A percentile compares a stretch with the other conserved stretches of the same genome.
These are phyloP conservation scores for Capreolus pygargus DNA, from an alignment of 2,113 vertebrate species.

Conservation along the genomic window DNA sequence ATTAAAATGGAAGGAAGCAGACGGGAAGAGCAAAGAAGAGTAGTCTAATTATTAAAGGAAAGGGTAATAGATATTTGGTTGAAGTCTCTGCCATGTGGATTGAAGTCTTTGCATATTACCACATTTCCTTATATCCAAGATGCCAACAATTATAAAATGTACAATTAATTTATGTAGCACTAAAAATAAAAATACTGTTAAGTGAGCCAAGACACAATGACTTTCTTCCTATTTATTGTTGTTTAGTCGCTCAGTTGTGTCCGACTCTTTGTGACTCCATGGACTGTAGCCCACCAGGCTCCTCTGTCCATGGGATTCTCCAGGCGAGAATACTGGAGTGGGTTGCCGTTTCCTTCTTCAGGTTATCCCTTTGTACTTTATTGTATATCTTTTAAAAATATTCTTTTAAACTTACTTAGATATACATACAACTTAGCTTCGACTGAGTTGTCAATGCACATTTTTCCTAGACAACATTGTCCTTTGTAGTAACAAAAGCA, in stretches of 20 bases:
- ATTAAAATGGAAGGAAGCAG: not conserved
- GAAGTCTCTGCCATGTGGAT: not conserved
- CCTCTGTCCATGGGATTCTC: not conserved
- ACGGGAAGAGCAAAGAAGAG: not conserved
- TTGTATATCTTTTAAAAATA: not conserved
- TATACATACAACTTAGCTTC: not conserved
- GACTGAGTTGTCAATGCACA: not conserved
- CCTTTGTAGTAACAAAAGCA: not conserved
- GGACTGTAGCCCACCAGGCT: fast-evolving
- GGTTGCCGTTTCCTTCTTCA: not conserved
- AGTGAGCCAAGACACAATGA: not conserved
- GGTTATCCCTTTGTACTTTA: not conserved
- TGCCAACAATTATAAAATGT: not conserved
- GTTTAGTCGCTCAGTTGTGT: not conserved
- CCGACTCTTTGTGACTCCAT: fast-evolving
- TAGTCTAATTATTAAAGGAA: not conserved
- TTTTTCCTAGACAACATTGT: not conserved
- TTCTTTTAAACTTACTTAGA: not conserved
- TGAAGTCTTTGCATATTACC: not conserved
- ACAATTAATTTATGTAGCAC: not conserved
- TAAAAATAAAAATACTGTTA: not conserved
- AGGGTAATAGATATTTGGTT: not conserved
- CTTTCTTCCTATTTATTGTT: not conserved
- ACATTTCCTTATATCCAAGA: not conserved
- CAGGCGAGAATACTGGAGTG: not conserved